A percentile compares a stretch with the other conserved stretches of the same genome.
phyloP scores from a whole-genome alignment of 1,140 invertebrate species.

The Caerostris extrusa region DNA sequence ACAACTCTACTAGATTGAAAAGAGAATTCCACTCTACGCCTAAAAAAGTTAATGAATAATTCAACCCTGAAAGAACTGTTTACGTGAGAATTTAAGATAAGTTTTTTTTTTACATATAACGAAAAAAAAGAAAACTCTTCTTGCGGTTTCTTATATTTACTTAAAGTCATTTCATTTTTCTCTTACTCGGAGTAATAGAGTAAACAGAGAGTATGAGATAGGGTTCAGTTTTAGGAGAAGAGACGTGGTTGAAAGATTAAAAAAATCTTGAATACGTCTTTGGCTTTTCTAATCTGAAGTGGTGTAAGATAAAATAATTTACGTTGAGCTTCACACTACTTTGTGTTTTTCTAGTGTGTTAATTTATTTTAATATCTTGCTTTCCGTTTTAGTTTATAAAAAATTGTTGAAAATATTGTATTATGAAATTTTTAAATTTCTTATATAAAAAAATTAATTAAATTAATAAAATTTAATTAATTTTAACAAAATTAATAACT shows the following conservation, averaged over 20 bases:
- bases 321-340: neutral
- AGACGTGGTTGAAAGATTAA: neutral
- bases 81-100: constrained; percentile 41
- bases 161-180: constrained; percentile 46
- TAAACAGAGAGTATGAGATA: constrained; percentile 27
- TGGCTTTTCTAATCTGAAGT: neutral
- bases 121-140: neutral
- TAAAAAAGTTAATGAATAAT: constrained; percentile 61
- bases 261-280: neutral
- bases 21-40: neutral
- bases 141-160: constrained; percentile 36
- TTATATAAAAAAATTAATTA: no score
- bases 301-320: neutral
- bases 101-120: neutral
- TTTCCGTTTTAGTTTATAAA: no score
- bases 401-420: no score
- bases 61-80: constrained; percentile 53
- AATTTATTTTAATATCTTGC: no score
- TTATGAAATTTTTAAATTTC: no score
- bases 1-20: neutral
- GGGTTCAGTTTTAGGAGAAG: neutral
- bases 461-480: no score
- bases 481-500: no score
- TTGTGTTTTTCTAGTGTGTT: no score
- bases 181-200: constrained; percentile 22